Base-by-base conservation (phyloP, 2,113 vertebrate genomes). In the Stictonetta naevosa region DNA sequence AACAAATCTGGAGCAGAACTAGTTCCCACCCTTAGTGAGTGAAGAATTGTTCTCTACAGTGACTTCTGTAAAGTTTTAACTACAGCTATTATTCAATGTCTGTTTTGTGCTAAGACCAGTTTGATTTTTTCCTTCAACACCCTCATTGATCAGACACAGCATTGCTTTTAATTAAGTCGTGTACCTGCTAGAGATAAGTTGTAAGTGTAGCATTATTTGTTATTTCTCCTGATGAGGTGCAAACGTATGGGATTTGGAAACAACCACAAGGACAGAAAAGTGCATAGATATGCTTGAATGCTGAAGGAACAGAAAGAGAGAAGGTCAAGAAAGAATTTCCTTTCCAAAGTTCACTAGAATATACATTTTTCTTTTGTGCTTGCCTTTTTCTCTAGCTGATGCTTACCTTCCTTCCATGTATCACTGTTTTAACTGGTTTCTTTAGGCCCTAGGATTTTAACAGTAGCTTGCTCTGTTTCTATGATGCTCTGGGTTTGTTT, bases 111-210 rank as follows among this genome's bases (percentile, higher is more conserved):
- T 73, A 63, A 76, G 46, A 77, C 25, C 17, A 26, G 15, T 83
- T 73, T 83, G 55, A 60, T 62, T 84, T 17, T 68, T 40, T 3
- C 13, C 25, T 94, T 26, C 33, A 64, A 19, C 31, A 67, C 34
- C 5, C 8, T 29, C 59, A 83, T 4, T 83, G 59, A 88, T 88
- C 71, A 92, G 64, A 36, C n/a, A 64, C 69, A 92, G 16, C 7
- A 3, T 40, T 93, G 18, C 18, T 92, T 94, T 69, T 86, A 92
- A 85, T 94, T 92, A 88, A 83, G 44, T 73, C 72, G 64, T 53
- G 42, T 78, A 74, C 64, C 46, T 81, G 36, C 28, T 33, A 26
- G 46, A 90, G 25, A 19, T 46, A 64, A 13, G 26, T 60, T 78
- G 40, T 60, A 83, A 68, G 29, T 67, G 33, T 22, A 86, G 10